Percentiles rank a stretch among this genome's conserved stretches.
phyloP scores from a whole-genome alignment of 2,888 invertebrate species.

The Aphrophora alni region DNA sequence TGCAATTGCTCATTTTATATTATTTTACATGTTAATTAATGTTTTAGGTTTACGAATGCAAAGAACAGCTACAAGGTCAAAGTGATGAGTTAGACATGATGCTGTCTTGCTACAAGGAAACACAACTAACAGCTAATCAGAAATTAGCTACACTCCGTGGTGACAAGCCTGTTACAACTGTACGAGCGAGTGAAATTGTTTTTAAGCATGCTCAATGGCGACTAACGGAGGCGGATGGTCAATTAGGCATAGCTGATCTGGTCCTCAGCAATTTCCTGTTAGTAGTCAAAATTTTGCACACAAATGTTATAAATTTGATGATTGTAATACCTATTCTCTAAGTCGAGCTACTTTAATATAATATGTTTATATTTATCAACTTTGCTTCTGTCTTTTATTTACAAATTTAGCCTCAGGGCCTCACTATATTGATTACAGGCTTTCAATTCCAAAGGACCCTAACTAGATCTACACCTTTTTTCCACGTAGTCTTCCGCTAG shows the following conservation, averaged over 20 bases:
- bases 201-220: slow-evolving; percentile 99
- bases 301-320: too few relatives aligned
- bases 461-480: too few relatives aligned
- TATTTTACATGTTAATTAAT: slow-evolving; percentile 27
- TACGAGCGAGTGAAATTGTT: slow-evolving; percentile 91
- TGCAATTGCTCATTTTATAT: too few relatives aligned
- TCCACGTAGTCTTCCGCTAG: too few relatives aligned
- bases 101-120: slow-evolving; percentile 90
- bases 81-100: slow-evolving; percentile 96
- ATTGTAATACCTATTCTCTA: too few relatives aligned
- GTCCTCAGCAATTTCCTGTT: slow-evolving; percentile 94
- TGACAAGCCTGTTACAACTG: slow-evolving; percentile 74
- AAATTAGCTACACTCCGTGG: slow-evolving; percentile 69
- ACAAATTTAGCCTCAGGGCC: too few relatives aligned
- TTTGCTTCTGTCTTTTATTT: too few relatives aligned
- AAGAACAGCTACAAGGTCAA: slow-evolving; percentile 82
- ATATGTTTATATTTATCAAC: too few relatives aligned
- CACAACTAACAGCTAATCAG: slow-evolving; percentile 64
- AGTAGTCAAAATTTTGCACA: slow-evolving; percentile 53
- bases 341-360: too few relatives aligned
- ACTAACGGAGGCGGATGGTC: slow-evolving; percentile 96
- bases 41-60: slow-evolving; percentile 82
- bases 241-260: slow-evolving; percentile 95
- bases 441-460: too few relatives aligned
- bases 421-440: too few relatives aligned